Conservation (phyloP, 2,797 vertebrate species). For the Varecia variegata region DNA sequence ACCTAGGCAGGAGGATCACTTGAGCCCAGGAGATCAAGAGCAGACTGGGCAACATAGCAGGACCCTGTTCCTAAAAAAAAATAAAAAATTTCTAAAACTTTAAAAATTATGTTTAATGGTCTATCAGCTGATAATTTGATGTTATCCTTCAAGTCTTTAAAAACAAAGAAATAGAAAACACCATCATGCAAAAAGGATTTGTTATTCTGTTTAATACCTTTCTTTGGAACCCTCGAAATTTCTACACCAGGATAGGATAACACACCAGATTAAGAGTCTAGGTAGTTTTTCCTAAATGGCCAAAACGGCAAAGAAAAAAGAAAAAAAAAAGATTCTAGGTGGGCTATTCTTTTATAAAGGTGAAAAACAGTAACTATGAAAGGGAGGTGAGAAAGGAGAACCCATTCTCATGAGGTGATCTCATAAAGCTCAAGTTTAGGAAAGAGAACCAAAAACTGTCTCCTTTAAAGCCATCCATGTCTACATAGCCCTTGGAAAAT, state of each 20-base stretch:
- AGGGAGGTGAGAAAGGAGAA: background rate
- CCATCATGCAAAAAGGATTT: background rate
- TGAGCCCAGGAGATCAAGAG: background rate
- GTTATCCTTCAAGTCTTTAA: background rate
- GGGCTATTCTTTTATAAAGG: background rate
- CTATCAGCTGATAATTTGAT: background rate
- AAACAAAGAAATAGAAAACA: constrained; percentile 13
- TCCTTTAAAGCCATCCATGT: background rate
- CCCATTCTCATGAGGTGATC: background rate
- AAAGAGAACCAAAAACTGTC: background rate
- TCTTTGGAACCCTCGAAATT: background rate
- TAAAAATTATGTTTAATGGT: background rate
- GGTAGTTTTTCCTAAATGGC: background rate
- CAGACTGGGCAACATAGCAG: background rate
- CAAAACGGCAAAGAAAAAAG: no score
- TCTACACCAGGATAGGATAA: background rate
- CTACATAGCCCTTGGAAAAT: background rate
- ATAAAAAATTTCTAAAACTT: background rate
- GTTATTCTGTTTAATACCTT: background rate
- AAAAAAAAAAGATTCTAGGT: background rate
- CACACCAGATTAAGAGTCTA: background rate
- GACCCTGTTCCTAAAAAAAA: background rate
- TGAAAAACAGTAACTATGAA: background rate
- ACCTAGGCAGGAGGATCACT: background rate
- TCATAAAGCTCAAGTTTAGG: background rate